These are phyloP conservation scores for Muscicapa adusta DNA, from an alignment of 2,113 vertebrate genomes.

Conservation along the genomic window DNA sequence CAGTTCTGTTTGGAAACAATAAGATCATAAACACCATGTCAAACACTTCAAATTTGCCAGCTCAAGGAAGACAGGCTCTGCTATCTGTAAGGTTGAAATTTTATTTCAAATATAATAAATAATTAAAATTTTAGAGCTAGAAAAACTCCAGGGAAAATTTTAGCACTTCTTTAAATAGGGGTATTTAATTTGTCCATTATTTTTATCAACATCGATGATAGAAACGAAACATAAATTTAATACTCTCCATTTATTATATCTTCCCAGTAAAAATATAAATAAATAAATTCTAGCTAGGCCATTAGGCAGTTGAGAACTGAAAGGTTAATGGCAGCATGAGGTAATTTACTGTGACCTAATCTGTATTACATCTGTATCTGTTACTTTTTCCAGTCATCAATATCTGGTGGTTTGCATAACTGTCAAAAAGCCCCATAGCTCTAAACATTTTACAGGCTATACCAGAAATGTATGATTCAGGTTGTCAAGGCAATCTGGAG, in stretches of 20 bases:
- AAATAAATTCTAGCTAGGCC: not conserved
- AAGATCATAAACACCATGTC: not conserved
- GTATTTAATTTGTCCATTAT: not conserved
- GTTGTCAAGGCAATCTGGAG: not conserved
- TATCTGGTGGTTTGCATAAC: not conserved
- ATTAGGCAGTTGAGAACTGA: not conserved
- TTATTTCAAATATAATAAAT: not conserved
- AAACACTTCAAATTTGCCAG: not conserved
- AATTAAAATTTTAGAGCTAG: not conserved
- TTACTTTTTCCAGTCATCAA: not conserved
- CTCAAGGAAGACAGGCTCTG: not conserved
- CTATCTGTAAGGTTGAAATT: not conserved
- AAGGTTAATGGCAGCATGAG: conserved; percentile 1
- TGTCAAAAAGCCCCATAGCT: not conserved
- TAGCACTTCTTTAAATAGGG: not conserved
- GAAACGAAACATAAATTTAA: not conserved
- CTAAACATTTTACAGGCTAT: not conserved
- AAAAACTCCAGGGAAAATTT: not conserved
- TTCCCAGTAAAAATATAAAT: not conserved
- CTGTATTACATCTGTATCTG: not conserved
- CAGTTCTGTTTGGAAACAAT: not conserved
- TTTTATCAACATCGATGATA: not conserved
- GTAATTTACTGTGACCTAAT: conserved; percentile 13
- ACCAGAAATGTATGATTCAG: not conserved
- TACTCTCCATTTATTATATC: not conserved